Evolutionary conservation across 2,797 vertebrate species (phyloP), one percentile per base, ranked within the genome.

Genomic region (Oreonectes daqikongensis): DNA sequence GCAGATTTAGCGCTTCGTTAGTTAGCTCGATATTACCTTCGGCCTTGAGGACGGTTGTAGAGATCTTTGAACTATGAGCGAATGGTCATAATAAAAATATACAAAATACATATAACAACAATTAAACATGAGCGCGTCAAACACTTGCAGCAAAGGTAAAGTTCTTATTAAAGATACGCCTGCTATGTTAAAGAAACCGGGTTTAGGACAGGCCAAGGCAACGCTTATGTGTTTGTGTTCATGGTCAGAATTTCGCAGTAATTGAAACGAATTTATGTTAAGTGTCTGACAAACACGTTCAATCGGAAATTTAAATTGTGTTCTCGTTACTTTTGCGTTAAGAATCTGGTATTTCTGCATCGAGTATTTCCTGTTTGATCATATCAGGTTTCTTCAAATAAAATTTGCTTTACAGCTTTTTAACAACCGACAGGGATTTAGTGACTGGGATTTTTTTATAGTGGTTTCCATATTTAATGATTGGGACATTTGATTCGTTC

Each of bases 101-200:
- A 48, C 24, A 40, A 28, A n/a, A 26, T 35, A 18, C 26, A 30
- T 40, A 30, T 26, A n/a, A 53, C 5, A 50, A 17, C n/a, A 17
- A 40, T 22, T 50, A 11, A 77, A n/a, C 55, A 77, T 77, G 75
- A 63, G 55, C 35, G 44, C 75, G 14, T 30, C 67, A 52, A 64
- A 52, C 67, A 63, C 75, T 8, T 40, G 53, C 18, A 32, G 60
- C 42, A 77, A 77, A 77, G 75, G 75, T 77, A 77, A 77, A 28
- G 0, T 18, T 40, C 7, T 48, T 2, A n/a, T 63, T 15, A 3
- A 59, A 6, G 5, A 61, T 35, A 10, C 17, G 11, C 2, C 14
- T 24, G 5, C 4, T 12, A 24, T 15, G 4, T 38, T 5, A 22
- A 24, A 2, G 26, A 26, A 24, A 22, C 1, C 2, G 38, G 48